phyloP scores from a whole-genome alignment of 1,140 invertebrate species.

The Hermetia illucens region DNA sequence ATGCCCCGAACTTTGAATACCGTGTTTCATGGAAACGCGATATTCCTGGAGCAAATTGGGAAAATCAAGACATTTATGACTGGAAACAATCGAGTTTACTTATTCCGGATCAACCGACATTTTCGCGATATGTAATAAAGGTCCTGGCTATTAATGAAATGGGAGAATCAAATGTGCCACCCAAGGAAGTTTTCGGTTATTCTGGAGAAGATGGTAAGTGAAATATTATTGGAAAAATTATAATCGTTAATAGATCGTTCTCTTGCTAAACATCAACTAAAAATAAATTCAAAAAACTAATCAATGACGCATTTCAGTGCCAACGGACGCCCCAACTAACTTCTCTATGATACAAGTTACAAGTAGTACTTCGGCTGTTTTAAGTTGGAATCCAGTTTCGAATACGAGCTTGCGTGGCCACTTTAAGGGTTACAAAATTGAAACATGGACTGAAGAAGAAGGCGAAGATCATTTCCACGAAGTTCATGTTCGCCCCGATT shows the following conservation, averaged over 20 bases:
- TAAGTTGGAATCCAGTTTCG: constrained; percentile 73
- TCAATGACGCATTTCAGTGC: constrained; percentile 47
- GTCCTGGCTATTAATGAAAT: constrained; percentile 82
- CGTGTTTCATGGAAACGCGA: constrained; percentile 75
- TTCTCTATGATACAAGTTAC: constrained; percentile 64
- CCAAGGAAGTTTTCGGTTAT: constrained; percentile 72
- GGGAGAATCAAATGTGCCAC: constrained; percentile 73
- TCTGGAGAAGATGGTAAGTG: constrained; percentile 80
- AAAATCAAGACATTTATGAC: constrained; percentile 56
- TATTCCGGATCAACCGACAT: constrained; percentile 79
- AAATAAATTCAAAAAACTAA: constrained; percentile 3
- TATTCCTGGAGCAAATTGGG: constrained; percentile 57
- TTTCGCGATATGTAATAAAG: constrained; percentile 80
- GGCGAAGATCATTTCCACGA: constrained; percentile 60
- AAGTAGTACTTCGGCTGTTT: constrained; percentile 55
- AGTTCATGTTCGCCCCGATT: constrained; percentile 61
- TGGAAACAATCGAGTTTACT: constrained; percentile 53
- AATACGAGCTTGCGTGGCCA: constrained; percentile 70
- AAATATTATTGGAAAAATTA: no score
- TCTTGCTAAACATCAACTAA: no score
- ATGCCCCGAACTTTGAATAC: constrained; percentile 87
- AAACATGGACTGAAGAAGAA: constrained; percentile 82
- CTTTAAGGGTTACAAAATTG: constrained; percentile 90
- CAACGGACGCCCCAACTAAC: constrained; percentile 66
- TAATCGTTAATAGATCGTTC: no score